These are phyloP conservation scores for Geococcyx californianus DNA, from an alignment of 2,113 vertebrate genomes.

Conservation along the genomic window DNA sequence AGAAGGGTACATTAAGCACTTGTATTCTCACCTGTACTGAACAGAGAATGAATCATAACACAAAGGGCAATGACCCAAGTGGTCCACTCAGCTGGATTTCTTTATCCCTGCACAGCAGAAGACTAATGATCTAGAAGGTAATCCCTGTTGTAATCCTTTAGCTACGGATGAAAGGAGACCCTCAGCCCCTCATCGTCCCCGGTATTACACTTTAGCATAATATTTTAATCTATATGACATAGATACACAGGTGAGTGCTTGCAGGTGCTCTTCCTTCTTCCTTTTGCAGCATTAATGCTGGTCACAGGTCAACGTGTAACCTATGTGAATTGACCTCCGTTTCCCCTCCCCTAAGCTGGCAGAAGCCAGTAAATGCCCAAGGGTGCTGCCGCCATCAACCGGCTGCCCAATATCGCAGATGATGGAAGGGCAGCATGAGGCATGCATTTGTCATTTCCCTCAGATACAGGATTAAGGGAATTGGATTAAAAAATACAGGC, in stretches of 20 bases:
- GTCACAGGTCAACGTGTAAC: neutral
- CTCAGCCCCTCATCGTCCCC: neutral
- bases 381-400: neutral
- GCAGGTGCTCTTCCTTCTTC: neutral
- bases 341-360: neutral
- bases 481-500: neutral
- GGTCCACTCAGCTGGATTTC: slow-evolving; percentile 25
- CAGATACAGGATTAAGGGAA: neutral
- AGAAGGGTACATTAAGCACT: slow-evolving; percentile 35
- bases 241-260: neutral
- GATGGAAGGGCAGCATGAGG: neutral
- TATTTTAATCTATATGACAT: neutral
- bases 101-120: slow-evolving; percentile 48
- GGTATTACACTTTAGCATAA: neutral
- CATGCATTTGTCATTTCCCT: neutral
- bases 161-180: slow-evolving; percentile 18
- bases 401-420: accelerated
- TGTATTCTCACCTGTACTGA: slow-evolving; percentile 32
- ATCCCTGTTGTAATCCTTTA: slow-evolving; percentile 46
- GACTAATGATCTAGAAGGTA: slow-evolving; percentile 49
- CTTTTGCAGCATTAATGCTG: neutral
- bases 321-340: neutral
- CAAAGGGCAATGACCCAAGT: neutral
- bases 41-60: slow-evolving; percentile 44
- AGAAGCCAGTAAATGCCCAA: neutral